A percentile compares a stretch with the other conserved stretches of the same genome.
Conservation (phyloP, 2,888 invertebrate genomes). For the Drosophila recens region DNA sequence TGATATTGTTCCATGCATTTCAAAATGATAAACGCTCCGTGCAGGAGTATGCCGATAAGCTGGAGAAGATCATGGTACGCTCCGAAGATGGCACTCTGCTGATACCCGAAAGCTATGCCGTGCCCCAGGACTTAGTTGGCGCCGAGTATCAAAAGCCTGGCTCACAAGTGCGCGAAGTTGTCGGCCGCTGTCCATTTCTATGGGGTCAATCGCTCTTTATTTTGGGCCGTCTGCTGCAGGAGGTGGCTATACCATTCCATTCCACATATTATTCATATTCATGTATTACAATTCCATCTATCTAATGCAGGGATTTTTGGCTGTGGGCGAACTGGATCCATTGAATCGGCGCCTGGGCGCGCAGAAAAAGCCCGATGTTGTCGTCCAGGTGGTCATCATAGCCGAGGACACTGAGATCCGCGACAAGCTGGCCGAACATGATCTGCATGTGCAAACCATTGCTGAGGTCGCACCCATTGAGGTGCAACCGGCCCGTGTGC, state of each 20-base stretch:
- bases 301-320: slow-evolving; percentile 92
- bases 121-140: slow-evolving; percentile 92
- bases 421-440: slow-evolving; percentile 95
- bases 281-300: background rate
- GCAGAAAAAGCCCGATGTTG: slow-evolving; percentile 98
- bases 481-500: slow-evolving; percentile 98
- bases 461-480: slow-evolving; percentile 97
- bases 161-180: slow-evolving; percentile 93
- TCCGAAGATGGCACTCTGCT: slow-evolving; percentile 94
- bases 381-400: slow-evolving; percentile 98
- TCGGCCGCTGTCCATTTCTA: slow-evolving; percentile 96
- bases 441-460: slow-evolving; percentile 96
- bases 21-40: slow-evolving; percentile 92
- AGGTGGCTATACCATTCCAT: slow-evolving; percentile 88
- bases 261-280: background rate
- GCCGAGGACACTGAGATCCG: slow-evolving; percentile 97
- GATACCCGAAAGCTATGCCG: slow-evolving; percentile 97
- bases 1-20: slow-evolving; percentile 96
- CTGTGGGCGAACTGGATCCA: slow-evolving; percentile 98
- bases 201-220: slow-evolving; percentile 99
- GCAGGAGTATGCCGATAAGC: slow-evolving; percentile 89
- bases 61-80: slow-evolving; percentile 93
- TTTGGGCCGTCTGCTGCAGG: slow-evolving; percentile 95
- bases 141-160: slow-evolving; percentile 96
- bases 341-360: slow-evolving; percentile 97